Conservation (phyloP, 2,888 invertebrate genomes). For the Aphrophora alni region DNA sequence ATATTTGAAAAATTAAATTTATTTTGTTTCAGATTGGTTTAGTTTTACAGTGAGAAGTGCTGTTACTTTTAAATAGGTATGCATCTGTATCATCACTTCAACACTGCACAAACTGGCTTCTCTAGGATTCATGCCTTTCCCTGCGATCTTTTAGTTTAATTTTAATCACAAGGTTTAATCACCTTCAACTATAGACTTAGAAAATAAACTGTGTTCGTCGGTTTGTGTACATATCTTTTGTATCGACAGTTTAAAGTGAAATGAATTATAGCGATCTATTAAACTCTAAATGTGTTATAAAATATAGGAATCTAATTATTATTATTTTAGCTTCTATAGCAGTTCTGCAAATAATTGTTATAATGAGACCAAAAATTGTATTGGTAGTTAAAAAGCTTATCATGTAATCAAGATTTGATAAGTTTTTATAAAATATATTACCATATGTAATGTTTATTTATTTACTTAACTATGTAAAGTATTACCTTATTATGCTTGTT, state of each 20-base stretch:
- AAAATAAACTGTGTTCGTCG: background rate
- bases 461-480: no score
- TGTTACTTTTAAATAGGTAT: background rate
- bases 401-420: no score
- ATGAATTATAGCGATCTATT: background rate
- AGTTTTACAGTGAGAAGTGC: background rate
- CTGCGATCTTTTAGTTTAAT: background rate
- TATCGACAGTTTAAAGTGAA: background rate
- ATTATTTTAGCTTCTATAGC: background rate
- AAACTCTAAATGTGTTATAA: background rate
- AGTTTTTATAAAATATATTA: no score
- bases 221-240: conserved; percentile 9
- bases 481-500: no score
- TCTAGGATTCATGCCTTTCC: background rate
- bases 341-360: background rate
- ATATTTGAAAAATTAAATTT: background rate
- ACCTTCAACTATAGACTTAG: background rate
- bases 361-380: background rate
- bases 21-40: background rate
- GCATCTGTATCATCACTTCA: background rate
- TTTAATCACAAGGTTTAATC: background rate
- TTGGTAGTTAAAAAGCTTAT: background rate
- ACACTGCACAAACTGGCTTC: conserved; percentile 1
- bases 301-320: background rate
- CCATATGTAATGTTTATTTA: no score